These are phyloP conservation scores for Sardinella longiceps DNA, from an alignment of 2,797 vertebrate species.

Conservation along the genomic window DNA sequence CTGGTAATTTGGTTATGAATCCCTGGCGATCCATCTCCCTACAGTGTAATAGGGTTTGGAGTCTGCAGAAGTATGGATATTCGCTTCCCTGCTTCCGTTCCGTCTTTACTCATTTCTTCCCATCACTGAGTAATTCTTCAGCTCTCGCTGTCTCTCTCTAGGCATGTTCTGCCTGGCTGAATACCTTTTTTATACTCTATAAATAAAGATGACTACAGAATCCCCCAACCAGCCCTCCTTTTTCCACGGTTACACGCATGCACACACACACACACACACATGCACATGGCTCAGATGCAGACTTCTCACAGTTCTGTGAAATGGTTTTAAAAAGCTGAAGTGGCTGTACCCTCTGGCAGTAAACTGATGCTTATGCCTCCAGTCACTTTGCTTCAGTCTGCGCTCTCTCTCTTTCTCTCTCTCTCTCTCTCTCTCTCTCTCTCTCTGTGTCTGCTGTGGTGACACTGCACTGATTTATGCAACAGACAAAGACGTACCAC, in stretches of 20 bases:
- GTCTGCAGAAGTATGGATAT: slow-evolving; percentile 1
- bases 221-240: neutral
- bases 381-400: neutral
- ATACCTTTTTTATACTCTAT: neutral
- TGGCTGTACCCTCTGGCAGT: neutral
- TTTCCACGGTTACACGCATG: neutral
- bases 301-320: neutral
- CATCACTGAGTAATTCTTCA: slow-evolving; percentile 5
- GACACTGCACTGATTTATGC: neutral
- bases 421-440: too few species aligned
- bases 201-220: slow-evolving; percentile 19
- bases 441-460: neutral
- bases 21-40: neutral
- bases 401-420: neutral
- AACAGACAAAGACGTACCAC: neutral
- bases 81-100: neutral
- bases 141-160: neutral
- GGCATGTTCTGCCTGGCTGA: neutral
- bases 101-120: neutral
- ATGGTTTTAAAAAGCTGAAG: neutral
- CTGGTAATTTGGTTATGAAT: slow-evolving; percentile 13
- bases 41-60: neutral
- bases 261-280: neutral
- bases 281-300: neutral
- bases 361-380: neutral